Evolutionary conservation across 2,888 invertebrate genomes (phyloP).

Genomic region (Tiphia femorata): DNA sequence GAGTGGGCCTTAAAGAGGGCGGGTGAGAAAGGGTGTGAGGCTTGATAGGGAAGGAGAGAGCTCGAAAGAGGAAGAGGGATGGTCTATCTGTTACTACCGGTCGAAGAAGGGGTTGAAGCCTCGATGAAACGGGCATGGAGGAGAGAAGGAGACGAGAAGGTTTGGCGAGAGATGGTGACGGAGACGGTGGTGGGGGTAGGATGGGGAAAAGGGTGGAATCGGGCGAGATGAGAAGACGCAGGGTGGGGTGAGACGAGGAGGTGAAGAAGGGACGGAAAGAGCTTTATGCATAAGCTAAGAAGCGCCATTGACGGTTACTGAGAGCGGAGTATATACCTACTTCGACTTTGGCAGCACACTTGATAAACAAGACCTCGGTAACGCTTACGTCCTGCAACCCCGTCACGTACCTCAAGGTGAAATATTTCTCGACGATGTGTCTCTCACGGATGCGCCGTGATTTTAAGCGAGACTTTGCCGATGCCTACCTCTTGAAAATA

Average conservation of each 20-base stretch:
- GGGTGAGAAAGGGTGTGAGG: too few species aligned
- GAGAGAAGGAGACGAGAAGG: constrained; percentile 14
- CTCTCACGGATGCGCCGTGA: background rate
- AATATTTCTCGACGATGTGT: too few species aligned
- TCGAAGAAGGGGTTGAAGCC: constrained; percentile 56
- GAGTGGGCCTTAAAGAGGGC: too few species aligned
- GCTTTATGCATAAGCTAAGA: constrained; percentile 66
- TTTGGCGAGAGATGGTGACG: constrained; percentile 19
- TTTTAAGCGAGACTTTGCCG: too few species aligned
- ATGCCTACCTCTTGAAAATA: too few species aligned
- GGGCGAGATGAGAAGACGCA: constrained; percentile 38
- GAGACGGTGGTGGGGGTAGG: constrained; percentile 31
- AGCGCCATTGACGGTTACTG: constrained; percentile 60
- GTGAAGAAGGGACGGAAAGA: constrained; percentile 51
- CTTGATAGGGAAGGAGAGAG: too few species aligned
- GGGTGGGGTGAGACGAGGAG: constrained; percentile 24
- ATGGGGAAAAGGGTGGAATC: constrained; percentile 34
- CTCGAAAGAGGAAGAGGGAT: constrained; percentile 31
- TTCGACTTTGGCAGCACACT: constrained; percentile 33
- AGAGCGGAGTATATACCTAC: constrained; percentile 30
- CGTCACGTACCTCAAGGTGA: constrained; percentile 29
- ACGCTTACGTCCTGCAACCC: constrained; percentile 21
- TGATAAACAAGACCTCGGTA: constrained; percentile 41
- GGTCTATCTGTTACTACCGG: constrained; percentile 37
- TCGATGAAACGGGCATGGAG: constrained; percentile 40